phyloP scores from a whole-genome alignment of 2,797 vertebrate species.

The Carapus acus region DNA sequence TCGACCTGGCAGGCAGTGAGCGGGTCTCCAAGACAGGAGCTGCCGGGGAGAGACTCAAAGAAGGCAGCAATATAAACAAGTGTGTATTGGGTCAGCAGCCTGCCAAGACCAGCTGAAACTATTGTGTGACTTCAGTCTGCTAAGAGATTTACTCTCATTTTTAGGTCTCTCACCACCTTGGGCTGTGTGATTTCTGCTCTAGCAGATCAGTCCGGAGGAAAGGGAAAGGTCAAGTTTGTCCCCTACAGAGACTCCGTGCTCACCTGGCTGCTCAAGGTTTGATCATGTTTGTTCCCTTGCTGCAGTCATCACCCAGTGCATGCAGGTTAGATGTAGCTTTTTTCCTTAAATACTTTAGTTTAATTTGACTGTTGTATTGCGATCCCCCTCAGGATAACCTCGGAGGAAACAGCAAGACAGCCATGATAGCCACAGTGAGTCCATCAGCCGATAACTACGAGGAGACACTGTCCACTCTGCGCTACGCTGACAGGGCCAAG shows the following conservation, averaged over 20 bases:
- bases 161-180: conserved; percentile 91
- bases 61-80: conserved; percentile 99
- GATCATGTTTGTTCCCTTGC: background rate
- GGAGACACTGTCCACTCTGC: conserved; percentile 92
- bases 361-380: background rate
- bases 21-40: conserved; percentile 95
- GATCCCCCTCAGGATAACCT: conserved; percentile 83
- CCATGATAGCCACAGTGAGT: conserved; percentile 98
- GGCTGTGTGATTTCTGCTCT: conserved; percentile 96
- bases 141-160: conserved; percentile 4
- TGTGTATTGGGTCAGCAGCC: conserved; percentile 54
- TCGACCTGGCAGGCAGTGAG: conserved; percentile 95
- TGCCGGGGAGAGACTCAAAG: conserved; percentile 93
- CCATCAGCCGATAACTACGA: conserved; percentile 97
- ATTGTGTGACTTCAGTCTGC: background rate
- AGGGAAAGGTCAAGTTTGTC: conserved; percentile 94
- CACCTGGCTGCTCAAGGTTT: conserved; percentile 98
- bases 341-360: too few relatives aligned
- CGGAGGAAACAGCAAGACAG: conserved; percentile 97
- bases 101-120: background rate
- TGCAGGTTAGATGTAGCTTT: too few relatives aligned
- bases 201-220: conserved; percentile 93
- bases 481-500: conserved; percentile 95
- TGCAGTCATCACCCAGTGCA: background rate
- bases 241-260: conserved; percentile 98